Base-by-base conservation (phyloP, 1,140 invertebrate species). In the Idris sp. region DNA sequence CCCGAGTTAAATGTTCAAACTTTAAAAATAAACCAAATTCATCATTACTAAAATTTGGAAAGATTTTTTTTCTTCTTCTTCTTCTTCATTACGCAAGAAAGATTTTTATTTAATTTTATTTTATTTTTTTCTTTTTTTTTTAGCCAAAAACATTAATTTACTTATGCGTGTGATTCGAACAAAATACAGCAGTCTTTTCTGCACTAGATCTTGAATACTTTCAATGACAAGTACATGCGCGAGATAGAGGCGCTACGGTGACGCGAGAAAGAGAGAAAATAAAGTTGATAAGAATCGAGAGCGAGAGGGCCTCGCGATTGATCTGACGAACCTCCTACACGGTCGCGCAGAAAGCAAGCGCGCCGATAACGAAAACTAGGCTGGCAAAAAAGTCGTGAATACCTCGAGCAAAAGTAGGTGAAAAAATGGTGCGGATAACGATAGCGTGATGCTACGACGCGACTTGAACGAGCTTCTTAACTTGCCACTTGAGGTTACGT, bases 141-240 rank as follows among this genome's bases (percentile, higher is more conserved):
- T n/a, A n/a, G n/a, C n/a, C n/a, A n/a, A n/a, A n/a, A n/a, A n/a
- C n/a, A n/a, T n/a, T n/a, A n/a, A n/a, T n/a, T n/a, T n/a, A n/a
- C n/a, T n/a, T n/a, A n/a, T n/a, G n/a, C n/a, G n/a, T n/a, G n/a
- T n/a, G n/a, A n/a, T n/a, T n/a, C n/a, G n/a, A n/a, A n/a, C n/a
- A n/a, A 19, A 48, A 35, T 48, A 13, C 58, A 38, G 38, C 44
- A 48, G 36, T 61, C 69, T 73, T 74, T 81, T 80, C 81, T 82
- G 84, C 82, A 84, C 83, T 84, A 84, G 83, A 85, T 85, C 84
- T 85, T 85, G 83, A 86, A 83, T 71, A 75, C 35, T 83, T 85
- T 83, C 83, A 85, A 84, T 85, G 84, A 85, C 83, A 83, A 84
- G 77, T 73, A 65, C 76, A 46, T 46, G 38, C 10, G 44, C 51